phyloP scores from a whole-genome alignment of 2,113 vertebrate species.

The Otis tarda region DNA sequence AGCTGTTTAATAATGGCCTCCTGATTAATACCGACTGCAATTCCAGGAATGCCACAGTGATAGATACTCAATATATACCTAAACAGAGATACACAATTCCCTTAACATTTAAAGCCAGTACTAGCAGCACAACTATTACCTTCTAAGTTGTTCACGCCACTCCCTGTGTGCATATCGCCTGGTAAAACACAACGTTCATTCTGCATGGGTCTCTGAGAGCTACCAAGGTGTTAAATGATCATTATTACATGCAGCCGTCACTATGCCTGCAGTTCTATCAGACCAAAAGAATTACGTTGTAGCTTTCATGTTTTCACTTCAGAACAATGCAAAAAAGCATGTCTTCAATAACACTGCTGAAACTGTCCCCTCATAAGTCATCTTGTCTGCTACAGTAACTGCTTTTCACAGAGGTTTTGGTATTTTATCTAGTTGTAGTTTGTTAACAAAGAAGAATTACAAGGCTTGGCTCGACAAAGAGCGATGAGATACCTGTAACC shows the following conservation, averaged over 20 bases:
- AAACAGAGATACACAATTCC: neutral
- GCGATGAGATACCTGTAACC: neutral
- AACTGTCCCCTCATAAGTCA: neutral
- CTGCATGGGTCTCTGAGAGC: neutral
- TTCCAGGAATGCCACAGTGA: slow-evolving; percentile 18
- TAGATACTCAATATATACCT: neutral
- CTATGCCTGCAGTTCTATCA: neutral
- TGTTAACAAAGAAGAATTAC: neutral
- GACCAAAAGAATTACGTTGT: neutral
- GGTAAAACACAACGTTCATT: slow-evolving; percentile 24
- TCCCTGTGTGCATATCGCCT: accelerated
- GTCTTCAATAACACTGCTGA: neutral
- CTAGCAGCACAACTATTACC: neutral
- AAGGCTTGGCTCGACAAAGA: neutral
- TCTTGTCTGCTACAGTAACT: neutral
- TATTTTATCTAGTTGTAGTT: neutral
- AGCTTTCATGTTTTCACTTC: neutral
- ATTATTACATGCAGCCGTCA: neutral
- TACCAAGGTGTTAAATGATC: slow-evolving; percentile 7
- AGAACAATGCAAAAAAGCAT: neutral
- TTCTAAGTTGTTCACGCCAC: neutral
- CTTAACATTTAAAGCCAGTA: neutral
- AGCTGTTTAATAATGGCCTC: slow-evolving; percentile 25
- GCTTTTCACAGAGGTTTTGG: neutral
- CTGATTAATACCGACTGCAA: slow-evolving; percentile 38